Evolutionary conservation across 2,797 vertebrate genomes (phyloP).

Genomic region (Buphagus erythrorhynchus): DNA sequence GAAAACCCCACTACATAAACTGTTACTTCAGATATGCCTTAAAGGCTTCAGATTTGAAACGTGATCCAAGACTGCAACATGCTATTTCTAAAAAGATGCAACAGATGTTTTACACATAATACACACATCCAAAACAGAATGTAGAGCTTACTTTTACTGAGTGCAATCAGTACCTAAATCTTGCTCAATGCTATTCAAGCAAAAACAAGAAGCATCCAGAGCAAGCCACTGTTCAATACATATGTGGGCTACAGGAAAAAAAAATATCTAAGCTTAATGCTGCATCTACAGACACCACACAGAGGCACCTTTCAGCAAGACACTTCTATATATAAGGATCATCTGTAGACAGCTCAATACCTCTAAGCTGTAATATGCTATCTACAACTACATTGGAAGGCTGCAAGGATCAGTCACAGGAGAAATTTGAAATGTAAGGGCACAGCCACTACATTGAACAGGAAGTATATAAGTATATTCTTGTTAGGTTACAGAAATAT

Average conservation of each 20-base stretch:
- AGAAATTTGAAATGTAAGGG: not conserved
- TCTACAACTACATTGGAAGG: not conserved
- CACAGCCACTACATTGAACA: not conserved
- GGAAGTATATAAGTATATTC: not conserved
- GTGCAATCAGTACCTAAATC: not conserved
- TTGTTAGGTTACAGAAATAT: not conserved
- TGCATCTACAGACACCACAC: not conserved
- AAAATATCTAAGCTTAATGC: not conserved
- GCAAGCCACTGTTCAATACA: not conserved
- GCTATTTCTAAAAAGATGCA: not conserved
- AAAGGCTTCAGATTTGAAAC: not conserved
- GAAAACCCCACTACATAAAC: not conserved
- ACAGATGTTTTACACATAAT: conserved; percentile 2
- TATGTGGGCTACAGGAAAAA: not conserved
- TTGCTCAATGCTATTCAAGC: not conserved
- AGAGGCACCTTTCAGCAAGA: not conserved
- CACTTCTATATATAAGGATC: not conserved
- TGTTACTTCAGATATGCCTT: not conserved
- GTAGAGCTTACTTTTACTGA: not conserved
- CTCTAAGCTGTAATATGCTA: not conserved
- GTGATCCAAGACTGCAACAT: not conserved
- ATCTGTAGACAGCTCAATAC: not conserved
- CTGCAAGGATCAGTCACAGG: not conserved
- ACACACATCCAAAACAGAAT: not conserved
- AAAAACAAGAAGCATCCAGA: not conserved